Conservation (phyloP, 2,888 invertebrate genomes). For the Sminthurides aquaticus region DNA sequence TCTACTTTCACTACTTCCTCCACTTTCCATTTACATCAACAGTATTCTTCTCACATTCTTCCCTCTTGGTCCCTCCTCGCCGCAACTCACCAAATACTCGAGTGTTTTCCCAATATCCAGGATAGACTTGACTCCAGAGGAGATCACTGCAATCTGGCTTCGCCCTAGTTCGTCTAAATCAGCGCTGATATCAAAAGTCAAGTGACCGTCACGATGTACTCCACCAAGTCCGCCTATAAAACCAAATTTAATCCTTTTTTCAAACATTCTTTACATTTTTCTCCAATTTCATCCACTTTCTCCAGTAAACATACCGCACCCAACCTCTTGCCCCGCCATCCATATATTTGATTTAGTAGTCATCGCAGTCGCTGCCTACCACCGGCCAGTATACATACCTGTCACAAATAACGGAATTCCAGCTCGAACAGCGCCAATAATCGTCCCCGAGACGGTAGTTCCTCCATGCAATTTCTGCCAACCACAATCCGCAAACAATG, state of each 20-base stretch:
- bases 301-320: neutral
- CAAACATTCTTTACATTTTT: neutral
- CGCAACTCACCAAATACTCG: constrained; percentile 70
- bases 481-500: neutral
- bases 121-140: constrained; percentile 94
- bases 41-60: too few species aligned
- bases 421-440: constrained; percentile 70
- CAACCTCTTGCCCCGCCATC: neutral
- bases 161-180: constrained; percentile 85
- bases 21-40: neutral
- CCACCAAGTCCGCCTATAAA: constrained; percentile 67
- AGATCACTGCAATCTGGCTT: constrained; percentile 81
- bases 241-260: neutral
- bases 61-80: too few species aligned
- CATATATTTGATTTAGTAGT: too few species aligned
- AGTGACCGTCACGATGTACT: constrained; percentile 81
- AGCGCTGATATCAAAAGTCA: constrained; percentile 86
- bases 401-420: constrained; percentile 90
- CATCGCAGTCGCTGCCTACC: too few species aligned
- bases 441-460: constrained; percentile 92
- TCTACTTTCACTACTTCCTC: too few species aligned
- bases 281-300: neutral
- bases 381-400: too few species aligned
- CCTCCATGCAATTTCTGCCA: constrained; percentile 65
- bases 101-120: constrained; percentile 89